Evolutionary conservation across 64 coral and sea anemone species (phyloP).

Genomic region (Catalaphyllia jardinei): DNA sequence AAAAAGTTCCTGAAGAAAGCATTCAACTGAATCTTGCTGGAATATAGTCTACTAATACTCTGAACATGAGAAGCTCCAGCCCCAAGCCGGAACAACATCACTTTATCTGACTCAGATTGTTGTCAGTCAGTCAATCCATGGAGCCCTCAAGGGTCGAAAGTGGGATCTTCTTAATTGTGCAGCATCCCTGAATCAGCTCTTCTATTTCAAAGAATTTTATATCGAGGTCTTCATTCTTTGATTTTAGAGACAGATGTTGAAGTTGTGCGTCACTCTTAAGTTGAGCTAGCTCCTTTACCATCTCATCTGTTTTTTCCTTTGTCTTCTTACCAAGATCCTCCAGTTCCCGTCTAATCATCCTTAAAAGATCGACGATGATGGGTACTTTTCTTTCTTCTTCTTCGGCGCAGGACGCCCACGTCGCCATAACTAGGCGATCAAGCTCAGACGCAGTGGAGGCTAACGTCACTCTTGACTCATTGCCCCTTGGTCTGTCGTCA

Average conservation of each 20-base stretch:
- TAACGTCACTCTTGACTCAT: no score
- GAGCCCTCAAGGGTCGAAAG: neutral
- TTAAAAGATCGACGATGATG: neutral
- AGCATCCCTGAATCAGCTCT: slow-evolving; percentile 20
- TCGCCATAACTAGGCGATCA: no score
- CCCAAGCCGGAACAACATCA: no score
- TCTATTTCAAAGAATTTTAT: neutral
- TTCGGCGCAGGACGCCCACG: no score
- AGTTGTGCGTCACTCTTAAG: neutral
- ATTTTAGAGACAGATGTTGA: neutral
- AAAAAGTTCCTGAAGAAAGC: no score
- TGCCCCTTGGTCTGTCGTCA: no score
- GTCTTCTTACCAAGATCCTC: neutral
- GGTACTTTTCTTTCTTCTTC: neutral
- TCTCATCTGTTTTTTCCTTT: neutral
- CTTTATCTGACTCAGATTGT: no score
- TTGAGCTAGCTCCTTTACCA: slow-evolving; percentile 5
- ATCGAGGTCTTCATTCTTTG: neutral
- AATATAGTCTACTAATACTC: no score
- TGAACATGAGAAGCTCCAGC: no score
- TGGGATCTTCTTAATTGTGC: slow-evolving; percentile 1
- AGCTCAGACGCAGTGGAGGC: no score
- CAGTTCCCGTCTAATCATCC: slow-evolving; percentile 15
- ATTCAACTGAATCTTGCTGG: no score
- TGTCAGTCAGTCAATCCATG: neutral